Conservation (phyloP, 2,888 invertebrate genomes). For the Incurvaria masculella region DNA sequence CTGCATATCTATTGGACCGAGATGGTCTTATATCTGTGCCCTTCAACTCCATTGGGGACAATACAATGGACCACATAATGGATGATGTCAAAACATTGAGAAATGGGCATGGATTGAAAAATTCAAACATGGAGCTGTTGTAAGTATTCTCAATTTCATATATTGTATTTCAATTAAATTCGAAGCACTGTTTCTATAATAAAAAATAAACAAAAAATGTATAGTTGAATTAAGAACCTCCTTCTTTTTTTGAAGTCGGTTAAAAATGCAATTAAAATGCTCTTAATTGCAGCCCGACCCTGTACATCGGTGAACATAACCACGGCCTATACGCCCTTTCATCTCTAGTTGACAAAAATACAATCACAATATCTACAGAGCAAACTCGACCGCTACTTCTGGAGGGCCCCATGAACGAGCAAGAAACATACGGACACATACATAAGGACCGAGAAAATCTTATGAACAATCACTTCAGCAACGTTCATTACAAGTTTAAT, state of each 20-base stretch:
- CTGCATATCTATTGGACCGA: constrained; percentile 74
- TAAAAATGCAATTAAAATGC: not conserved
- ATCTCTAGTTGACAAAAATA: constrained; percentile 87
- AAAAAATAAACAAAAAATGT: no score
- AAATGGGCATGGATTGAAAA: constrained; percentile 57
- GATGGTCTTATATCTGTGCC: constrained; percentile 81
- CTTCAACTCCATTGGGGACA: constrained; percentile 86
- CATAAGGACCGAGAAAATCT: constrained; percentile 26
- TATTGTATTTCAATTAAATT: no score
- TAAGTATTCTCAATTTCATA: constrained; percentile 29
- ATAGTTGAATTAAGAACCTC: no score
- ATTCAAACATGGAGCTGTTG: constrained; percentile 60
- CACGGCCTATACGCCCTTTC: constrained; percentile 91
- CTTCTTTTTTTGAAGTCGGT: no score
- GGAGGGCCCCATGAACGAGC: constrained; percentile 61
- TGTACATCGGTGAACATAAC: constrained; percentile 86
- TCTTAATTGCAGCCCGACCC: constrained; percentile 79
- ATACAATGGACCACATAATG: constrained; percentile 70
- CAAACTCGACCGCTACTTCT: constrained; percentile 67
- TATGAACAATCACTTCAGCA: constrained; percentile 48
- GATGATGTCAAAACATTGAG: constrained; percentile 54
- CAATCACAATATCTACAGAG: constrained; percentile 74
- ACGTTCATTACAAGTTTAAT: constrained; percentile 44
- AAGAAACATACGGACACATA: constrained; percentile 22
- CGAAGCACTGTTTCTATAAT: no score